Evolutionary conservation across 2,797 vertebrate species (phyloP).

Genomic region (Fistularia tabacaria): DNA sequence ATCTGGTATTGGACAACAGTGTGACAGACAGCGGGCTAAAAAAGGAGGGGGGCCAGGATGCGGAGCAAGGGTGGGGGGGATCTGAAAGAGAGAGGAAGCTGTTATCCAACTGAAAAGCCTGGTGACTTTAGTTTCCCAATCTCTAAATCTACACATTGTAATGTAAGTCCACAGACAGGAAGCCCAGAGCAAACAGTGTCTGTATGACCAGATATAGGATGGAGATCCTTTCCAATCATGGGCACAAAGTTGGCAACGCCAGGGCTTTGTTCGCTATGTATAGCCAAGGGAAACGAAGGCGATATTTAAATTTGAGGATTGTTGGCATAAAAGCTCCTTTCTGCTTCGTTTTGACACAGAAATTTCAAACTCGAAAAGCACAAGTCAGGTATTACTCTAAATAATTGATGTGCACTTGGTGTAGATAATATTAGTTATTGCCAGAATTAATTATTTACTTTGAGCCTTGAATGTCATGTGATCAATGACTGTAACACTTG

Average conservation of each 20-base stretch:
- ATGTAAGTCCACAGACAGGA: constrained; percentile 89
- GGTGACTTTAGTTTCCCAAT: constrained; percentile 86
- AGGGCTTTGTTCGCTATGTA: constrained; percentile 46
- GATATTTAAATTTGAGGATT: too few species aligned
- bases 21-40: constrained; percentile 63
- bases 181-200: constrained; percentile 89
- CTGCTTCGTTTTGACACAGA: too few species aligned
- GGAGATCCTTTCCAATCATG: constrained; percentile 74
- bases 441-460: too few species aligned
- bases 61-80: too few species aligned
- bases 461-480: too few species aligned
- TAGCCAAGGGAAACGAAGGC: too few species aligned
- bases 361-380: too few species aligned
- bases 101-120: constrained; percentile 84
- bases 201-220: constrained; percentile 74
- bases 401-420: too few species aligned
- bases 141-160: constrained; percentile 96
- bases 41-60: constrained; percentile 35
- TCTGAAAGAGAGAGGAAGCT: constrained; percentile 65
- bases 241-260: constrained; percentile 21
- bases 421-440: too few species aligned
- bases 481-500: too few species aligned
- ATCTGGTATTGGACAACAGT: constrained; percentile 79
- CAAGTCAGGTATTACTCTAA: too few species aligned
- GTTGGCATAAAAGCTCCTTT: too few species aligned